A percentile compares a stretch with the other conserved stretches of the same genome.
Conservation (phyloP, 2,888 invertebrate genomes). For the Cotesia congregata region DNA sequence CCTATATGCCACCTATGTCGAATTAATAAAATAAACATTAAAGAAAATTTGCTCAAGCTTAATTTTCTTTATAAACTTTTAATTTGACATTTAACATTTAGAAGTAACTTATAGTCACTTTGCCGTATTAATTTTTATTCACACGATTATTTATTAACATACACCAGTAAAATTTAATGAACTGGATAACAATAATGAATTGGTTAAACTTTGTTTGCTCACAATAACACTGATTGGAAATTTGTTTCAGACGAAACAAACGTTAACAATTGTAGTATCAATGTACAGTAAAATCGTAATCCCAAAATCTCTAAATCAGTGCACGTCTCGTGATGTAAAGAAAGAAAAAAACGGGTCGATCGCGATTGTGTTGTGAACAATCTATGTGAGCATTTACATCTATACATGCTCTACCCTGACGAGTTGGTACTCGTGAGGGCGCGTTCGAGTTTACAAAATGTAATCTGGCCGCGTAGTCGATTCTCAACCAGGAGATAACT, state of each 20-base stretch:
- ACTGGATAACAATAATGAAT: neutral
- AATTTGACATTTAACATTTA: neutral
- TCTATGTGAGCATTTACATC: neutral
- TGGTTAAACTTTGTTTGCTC: neutral
- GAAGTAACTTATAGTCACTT: slow-evolving; percentile 4
- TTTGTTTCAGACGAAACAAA: slow-evolving; percentile 12
- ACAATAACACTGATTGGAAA: neutral
- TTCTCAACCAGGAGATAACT: slow-evolving; percentile 16
- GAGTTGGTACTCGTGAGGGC: slow-evolving; percentile 8
- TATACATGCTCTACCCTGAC: slow-evolving; percentile 26
- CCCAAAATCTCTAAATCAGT: slow-evolving; percentile 38
- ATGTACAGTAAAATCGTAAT: slow-evolving; percentile 3
- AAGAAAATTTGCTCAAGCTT: neutral
- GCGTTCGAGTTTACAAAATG: slow-evolving; percentile 38
- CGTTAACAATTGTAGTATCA: slow-evolving; percentile 1
- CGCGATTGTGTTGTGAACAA: slow-evolving; percentile 30
- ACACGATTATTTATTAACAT: neutral
- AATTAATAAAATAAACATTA: neutral
- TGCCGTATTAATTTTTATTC: neutral
- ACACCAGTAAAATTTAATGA: neutral
- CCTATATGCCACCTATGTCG: neutral
- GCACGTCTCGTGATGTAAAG: slow-evolving; percentile 39
- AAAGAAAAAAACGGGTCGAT: slow-evolving; percentile 33
- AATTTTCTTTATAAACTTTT: slow-evolving; percentile 8
- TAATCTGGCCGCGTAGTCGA: slow-evolving; percentile 33